A percentile compares a stretch with the other conserved stretches of the same genome.
Evolutionary conservation across 2,888 invertebrate genomes (phyloP).

Genomic region (Sthenelais limicola): DNA sequence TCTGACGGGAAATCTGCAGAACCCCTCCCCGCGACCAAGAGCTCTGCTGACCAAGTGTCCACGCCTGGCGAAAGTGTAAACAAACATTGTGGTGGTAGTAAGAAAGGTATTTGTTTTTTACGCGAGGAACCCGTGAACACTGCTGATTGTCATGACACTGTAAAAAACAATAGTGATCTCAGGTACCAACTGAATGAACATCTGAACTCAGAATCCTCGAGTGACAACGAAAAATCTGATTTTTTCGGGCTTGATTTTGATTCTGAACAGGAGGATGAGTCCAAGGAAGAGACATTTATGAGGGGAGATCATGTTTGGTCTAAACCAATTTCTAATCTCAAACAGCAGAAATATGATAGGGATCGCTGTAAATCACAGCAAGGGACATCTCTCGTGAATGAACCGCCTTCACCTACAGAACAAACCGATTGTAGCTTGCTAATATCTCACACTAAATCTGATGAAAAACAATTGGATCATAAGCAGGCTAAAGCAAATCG

Average conservation of each 20-base stretch:
- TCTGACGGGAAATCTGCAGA: background rate
- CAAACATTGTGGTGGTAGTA: background rate
- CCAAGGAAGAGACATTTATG: background rate
- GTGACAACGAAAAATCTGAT: background rate
- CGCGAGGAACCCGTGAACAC: no score
- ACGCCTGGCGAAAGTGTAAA: background rate
- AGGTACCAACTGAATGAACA: no score
- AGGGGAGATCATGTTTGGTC: constrained; percentile 15
- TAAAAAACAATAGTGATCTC: no score
- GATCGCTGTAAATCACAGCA: background rate
- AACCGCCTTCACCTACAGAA: no score
- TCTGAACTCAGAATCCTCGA: background rate
- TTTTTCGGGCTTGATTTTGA: background rate
- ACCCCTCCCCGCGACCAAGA: background rate
- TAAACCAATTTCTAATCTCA: constrained; percentile 1
- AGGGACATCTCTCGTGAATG: no score
- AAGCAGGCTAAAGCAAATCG: background rate
- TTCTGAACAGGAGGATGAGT: background rate
- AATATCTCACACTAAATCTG: background rate
- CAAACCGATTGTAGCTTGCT: background rate
- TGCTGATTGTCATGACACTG: no score
- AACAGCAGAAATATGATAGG: background rate
- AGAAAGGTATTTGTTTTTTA: background rate
- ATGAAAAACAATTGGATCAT: background rate
- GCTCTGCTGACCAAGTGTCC: background rate